Evolutionary conservation across 2,888 invertebrate species (phyloP).

Genomic region (Asteroscopus sphinx): DNA sequence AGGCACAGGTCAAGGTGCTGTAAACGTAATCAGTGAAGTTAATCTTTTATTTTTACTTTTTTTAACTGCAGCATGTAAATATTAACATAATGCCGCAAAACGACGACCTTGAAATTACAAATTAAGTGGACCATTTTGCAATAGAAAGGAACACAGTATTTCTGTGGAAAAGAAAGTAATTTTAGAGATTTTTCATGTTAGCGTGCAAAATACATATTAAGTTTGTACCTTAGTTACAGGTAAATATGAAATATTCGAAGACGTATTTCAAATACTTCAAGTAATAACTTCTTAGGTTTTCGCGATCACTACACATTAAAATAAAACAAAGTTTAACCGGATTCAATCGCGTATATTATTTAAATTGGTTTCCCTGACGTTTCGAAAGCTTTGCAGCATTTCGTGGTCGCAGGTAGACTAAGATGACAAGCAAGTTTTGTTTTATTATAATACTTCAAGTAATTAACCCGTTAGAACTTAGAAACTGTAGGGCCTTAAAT

Average conservation of each 20-base stretch:
- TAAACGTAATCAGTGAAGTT: constrained; percentile 31
- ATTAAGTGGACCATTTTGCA: constrained; percentile 21
- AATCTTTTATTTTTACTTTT: constrained; percentile 23
- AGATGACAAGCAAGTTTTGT: no score
- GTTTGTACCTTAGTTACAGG: constrained; percentile 20
- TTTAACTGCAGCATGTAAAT: constrained; percentile 15
- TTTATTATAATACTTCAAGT: no score
- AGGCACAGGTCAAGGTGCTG: constrained; percentile 46
- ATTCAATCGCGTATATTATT: no score
- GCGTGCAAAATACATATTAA: constrained; percentile 30
- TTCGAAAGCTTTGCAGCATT: no score
- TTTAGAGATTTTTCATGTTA: constrained; percentile 22
- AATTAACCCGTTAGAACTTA: no score
- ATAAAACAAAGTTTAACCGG: no score
- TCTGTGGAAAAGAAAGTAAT: constrained; percentile 34
- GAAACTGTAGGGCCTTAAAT: no score
- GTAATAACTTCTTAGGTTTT: no score
- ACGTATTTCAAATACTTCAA: background rate
- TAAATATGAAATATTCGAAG: constrained; percentile 20
- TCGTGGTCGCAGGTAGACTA: no score
- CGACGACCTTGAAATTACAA: constrained; percentile 39
- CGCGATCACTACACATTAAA: no score
- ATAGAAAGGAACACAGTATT: no score
- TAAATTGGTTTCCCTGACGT: no score
- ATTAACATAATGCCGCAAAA: constrained; percentile 18